Conservation (phyloP, 2,797 vertebrate species). For the Mus caroli region DNA sequence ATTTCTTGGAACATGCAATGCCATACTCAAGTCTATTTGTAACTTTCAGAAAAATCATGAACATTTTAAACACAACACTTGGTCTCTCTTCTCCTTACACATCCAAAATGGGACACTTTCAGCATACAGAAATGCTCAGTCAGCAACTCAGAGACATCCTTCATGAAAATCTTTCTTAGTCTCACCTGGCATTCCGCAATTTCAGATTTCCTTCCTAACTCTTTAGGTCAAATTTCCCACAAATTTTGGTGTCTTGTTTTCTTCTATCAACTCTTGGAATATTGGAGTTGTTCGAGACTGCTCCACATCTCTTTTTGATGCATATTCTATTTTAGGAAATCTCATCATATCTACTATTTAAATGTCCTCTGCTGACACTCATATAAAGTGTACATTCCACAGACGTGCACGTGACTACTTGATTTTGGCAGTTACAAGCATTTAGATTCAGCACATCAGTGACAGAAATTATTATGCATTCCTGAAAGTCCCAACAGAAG, state of each 20-base stretch:
- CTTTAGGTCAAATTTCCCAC: not conserved
- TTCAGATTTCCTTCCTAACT: not conserved
- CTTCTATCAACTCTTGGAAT: slow-evolving; percentile 8
- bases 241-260: not conserved
- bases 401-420: not conserved
- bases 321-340: not conserved
- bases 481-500: not conserved
- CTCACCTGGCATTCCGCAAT: fast-evolving
- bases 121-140: not conserved
- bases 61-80: not conserved
- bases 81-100: not conserved
- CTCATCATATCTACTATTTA: not conserved
- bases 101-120: not conserved
- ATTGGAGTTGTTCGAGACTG: not conserved
- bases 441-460: not conserved
- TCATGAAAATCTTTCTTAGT: not conserved
- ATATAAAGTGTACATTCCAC: not conserved
- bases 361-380: not conserved
- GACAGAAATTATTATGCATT: not conserved
- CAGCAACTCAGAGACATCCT: not conserved
- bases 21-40: not conserved
- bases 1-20: not conserved
- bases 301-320: not conserved
- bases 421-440: not conserved
- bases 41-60: not conserved